These are phyloP conservation scores for Drusus annulatus DNA, from an alignment of 1,140 invertebrate species.

Conservation along the genomic window DNA sequence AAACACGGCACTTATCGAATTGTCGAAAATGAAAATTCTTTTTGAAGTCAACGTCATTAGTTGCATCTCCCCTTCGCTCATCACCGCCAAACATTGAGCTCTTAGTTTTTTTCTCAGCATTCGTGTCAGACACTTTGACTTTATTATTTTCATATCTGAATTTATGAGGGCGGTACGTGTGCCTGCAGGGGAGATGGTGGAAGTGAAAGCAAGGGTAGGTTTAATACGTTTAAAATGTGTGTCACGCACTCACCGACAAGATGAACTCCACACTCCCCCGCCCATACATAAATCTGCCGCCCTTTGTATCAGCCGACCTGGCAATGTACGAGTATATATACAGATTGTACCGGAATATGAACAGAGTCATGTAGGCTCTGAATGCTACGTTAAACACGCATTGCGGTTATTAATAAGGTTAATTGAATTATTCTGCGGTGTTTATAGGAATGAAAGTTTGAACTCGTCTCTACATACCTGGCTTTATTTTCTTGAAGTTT, in stretches of 20 bases:
- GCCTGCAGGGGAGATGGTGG: conserved; percentile 13
- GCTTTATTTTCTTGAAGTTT: too few species aligned
- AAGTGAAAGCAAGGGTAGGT: conserved; percentile 17
- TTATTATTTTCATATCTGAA: conserved; percentile 58
- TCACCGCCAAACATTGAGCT: conserved; percentile 3
- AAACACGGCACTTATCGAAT: too few species aligned
- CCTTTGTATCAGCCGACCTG: conserved; percentile 34
- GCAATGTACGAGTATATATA: conserved; percentile 13
- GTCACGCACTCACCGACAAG: conserved; percentile 45
- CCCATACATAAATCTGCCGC: conserved; percentile 39
- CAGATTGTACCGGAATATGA: conserved; percentile 1
- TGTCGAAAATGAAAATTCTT: too few species aligned
- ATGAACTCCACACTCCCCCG: conserved; percentile 38
- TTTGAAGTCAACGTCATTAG: neutral
- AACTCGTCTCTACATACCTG: neutral
- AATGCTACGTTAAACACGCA: conserved; percentile 22
- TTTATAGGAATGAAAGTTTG: neutral
- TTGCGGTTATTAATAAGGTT: conserved; percentile 18
- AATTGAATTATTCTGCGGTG: neutral
- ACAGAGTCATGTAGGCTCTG: neutral
- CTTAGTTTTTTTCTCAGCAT: conserved; percentile 32
- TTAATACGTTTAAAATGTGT: conserved; percentile 49
- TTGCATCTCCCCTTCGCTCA: neutral
- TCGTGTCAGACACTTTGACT: conserved; percentile 51
- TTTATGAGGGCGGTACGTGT: conserved; percentile 49